phyloP scores from a whole-genome alignment of 2,888 invertebrate species.

The Hanleya hanleyi region DNA sequence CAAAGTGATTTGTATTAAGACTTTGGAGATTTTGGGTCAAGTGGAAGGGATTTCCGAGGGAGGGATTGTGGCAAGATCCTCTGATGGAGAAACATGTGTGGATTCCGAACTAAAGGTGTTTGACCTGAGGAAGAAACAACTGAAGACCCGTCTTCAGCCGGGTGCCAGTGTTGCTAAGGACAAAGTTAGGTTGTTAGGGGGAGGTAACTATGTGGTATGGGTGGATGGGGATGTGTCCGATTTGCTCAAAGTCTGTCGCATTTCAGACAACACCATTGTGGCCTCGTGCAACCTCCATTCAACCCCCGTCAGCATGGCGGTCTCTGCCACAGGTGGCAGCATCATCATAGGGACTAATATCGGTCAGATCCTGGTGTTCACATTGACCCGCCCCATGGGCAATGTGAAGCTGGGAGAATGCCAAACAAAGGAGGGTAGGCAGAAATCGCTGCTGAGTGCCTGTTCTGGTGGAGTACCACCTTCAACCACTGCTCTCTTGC shows the following conservation, averaged over 20 bases:
- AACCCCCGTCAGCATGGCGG: constrained; percentile 35
- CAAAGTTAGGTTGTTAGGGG: constrained; percentile 31
- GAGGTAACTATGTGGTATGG: constrained; percentile 38
- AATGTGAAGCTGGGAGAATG: background rate
- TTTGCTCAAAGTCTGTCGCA: constrained; percentile 39
- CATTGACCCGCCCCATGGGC: background rate
- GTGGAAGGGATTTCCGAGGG: constrained; percentile 26
- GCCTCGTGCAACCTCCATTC: constrained; percentile 32
- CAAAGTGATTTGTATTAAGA: background rate
- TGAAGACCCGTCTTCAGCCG: constrained; percentile 30
- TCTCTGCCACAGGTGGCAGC: background rate
- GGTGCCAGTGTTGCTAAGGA: constrained; percentile 20
- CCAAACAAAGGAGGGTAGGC: background rate
- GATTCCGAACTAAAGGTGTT: constrained; percentile 40
- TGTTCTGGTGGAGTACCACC: background rate
- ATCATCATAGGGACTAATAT: background rate
- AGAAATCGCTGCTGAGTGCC: background rate
- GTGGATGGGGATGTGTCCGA: constrained; percentile 31
- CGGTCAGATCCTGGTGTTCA: background rate
- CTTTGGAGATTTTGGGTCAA: constrained; percentile 33
- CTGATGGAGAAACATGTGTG: constrained; percentile 41
- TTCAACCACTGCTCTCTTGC: background rate
- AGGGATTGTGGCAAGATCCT: constrained; percentile 37
- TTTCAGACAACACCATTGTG: constrained; percentile 30
- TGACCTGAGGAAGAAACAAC: constrained; percentile 34